Conservation (phyloP, 2,888 invertebrate species). For the Ellobium chinense region DNA sequence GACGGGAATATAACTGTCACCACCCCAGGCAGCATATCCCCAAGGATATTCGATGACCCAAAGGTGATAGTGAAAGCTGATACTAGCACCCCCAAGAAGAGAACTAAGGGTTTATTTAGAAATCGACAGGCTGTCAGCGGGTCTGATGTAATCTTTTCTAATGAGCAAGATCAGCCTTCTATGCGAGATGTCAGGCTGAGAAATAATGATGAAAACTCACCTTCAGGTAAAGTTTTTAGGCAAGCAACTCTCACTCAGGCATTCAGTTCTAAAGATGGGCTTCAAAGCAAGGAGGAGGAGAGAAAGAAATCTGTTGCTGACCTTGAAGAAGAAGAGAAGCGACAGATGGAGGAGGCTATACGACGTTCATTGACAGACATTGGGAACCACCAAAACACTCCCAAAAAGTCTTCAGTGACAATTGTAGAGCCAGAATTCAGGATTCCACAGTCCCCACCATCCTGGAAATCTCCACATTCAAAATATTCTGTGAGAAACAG, state of each 20-base stretch:
- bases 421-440: neutral
- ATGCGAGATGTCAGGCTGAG: neutral
- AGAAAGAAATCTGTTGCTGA: neutral
- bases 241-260: constrained; percentile 8
- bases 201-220: neutral
- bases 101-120: neutral
- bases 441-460: neutral
- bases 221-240: neutral
- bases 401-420: neutral
- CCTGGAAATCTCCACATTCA: neutral
- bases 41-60: neutral
- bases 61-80: neutral
- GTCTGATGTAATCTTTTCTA: neutral
- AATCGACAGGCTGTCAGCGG: no score
- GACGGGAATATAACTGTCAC: neutral
- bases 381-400: neutral
- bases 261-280: neutral
- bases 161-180: neutral
- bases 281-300: neutral
- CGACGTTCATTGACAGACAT: constrained; percentile 7
- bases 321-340: neutral
- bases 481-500: neutral
- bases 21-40: neutral
- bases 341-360: constrained; percentile 3
- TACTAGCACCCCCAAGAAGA: neutral